phyloP scores from a whole-genome alignment of 2,888 invertebrate species.

The Macropis europaea region DNA sequence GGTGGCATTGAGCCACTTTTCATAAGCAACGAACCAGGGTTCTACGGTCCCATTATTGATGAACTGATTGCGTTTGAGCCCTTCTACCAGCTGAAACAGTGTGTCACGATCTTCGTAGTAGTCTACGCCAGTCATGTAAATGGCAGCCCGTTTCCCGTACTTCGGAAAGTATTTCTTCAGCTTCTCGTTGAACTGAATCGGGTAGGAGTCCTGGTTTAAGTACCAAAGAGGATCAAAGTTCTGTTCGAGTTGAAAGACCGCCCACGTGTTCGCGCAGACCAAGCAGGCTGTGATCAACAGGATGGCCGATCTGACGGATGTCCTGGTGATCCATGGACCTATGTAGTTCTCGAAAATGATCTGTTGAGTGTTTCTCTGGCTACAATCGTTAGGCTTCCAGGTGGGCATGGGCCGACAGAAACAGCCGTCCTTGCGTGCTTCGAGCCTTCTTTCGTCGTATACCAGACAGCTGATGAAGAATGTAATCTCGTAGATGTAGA shows the following conservation, averaged over 20 bases:
- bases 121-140: conserved; percentile 76
- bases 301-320: conserved; percentile 76
- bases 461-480: conserved; percentile 81
- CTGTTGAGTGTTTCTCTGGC: conserved; percentile 76
- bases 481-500: conserved; percentile 79
- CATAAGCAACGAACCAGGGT: conserved; percentile 76
- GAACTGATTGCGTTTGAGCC: conserved; percentile 71
- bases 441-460: conserved; percentile 78
- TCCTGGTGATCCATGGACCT: conserved; percentile 76
- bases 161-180: conserved; percentile 75
- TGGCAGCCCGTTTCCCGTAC: conserved; percentile 74
- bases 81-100: conserved; percentile 66
- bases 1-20: conserved; percentile 69
- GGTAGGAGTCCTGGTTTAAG: conserved; percentile 77
- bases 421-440: conserved; percentile 73
- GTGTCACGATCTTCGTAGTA: conserved; percentile 74
- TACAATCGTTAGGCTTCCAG: conserved; percentile 79
- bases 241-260: conserved; percentile 73
- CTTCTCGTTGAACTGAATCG: conserved; percentile 74
- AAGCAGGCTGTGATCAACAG: conserved; percentile 72
- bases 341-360: conserved; percentile 77
- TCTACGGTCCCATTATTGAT: conserved; percentile 74
- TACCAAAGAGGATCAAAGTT: conserved; percentile 79
- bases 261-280: conserved; percentile 75
- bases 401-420: conserved; percentile 68